Base-by-base conservation (phyloP, 2,797 vertebrate genomes). In the Hybognathus amarus region DNA sequence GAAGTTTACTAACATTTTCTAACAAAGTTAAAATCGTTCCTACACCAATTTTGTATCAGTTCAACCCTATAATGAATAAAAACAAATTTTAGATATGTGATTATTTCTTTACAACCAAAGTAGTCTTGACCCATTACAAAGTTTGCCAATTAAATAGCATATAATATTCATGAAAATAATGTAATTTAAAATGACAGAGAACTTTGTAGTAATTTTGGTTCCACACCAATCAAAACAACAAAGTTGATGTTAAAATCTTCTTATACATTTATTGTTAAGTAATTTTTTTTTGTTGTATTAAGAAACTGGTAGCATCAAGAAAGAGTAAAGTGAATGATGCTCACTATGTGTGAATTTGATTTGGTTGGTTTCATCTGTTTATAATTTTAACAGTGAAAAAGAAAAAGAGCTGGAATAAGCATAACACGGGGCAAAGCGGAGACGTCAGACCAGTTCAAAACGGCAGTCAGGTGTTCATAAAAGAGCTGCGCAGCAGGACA, bases 401-500 rank as follows among this genome's bases (percentile, higher is more conserved):
- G 96, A 99, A 98, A 93, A 96, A 96, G 91, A 97, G 96, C 91
- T 97, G 97, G 97, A 97, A 95, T 90, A 99, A 98, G 87, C 96
- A 99, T 1, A 96, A 98, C 87, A 97, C 96, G 0, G 97, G 97
- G 38, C 97, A 97, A 89, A 94, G 94, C 3, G 96, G 96, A 1
- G 98, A 99, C 2, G 96, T 98, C 82, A 97, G 91, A 86, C 97
- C 98, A 0, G 98, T 99, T 50, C 98, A 98, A 92, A 99, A 99
- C 0, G 98, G 98, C 90, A 99, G 98, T 90, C 97, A 99, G 80
- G 95, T 99, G 85, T 99, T 99, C 86, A 99, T 99, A 67, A 99
- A 99, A 90, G 98, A 99, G 87, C 94, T 99, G 1, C 95, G 98
- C 85, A 99, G 97, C 87, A 92, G 98, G 79, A 99, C 98, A 0